phyloP scores from a whole-genome alignment of 2,888 invertebrate genomes.

The Sinhomidia bicolor region DNA sequence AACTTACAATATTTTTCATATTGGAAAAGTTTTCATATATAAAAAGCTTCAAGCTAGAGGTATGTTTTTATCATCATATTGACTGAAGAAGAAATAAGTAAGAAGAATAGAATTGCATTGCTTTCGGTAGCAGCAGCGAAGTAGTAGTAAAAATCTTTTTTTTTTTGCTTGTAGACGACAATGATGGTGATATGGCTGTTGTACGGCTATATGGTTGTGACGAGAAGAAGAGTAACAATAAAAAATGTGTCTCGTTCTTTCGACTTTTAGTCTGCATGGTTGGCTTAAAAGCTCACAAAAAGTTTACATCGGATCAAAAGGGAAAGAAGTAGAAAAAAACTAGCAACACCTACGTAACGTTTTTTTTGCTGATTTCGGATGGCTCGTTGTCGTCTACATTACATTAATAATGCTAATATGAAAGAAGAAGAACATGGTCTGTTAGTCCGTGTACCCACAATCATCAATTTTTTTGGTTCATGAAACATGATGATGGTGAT shows the following conservation, averaged over 20 bases:
- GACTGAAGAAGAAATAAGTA: too few species aligned
- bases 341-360: slow-evolving; percentile 13
- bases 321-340: background rate
- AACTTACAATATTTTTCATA: background rate
- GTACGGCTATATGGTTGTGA: background rate
- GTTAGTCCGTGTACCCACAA: background rate
- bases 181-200: too few species aligned
- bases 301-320: background rate
- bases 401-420: background rate
- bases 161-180: background rate
- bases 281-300: background rate
- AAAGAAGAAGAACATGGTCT: background rate
- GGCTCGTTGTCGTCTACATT: slow-evolving; percentile 28
- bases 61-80: background rate
- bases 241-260: slow-evolving; percentile 11
- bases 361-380: slow-evolving; percentile 17
- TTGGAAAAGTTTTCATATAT: background rate
- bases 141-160: background rate
- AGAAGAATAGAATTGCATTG: too few species aligned
- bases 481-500: too few species aligned
- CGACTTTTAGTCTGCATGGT: background rate
- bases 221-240: slow-evolving; percentile 20
- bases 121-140: too few species aligned
- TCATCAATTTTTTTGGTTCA: background rate
- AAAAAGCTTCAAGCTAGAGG: background rate